These are phyloP conservation scores for Coptodon bakossiorum DNA, from an alignment of 2,113 vertebrate species.

Conservation along the genomic window DNA sequence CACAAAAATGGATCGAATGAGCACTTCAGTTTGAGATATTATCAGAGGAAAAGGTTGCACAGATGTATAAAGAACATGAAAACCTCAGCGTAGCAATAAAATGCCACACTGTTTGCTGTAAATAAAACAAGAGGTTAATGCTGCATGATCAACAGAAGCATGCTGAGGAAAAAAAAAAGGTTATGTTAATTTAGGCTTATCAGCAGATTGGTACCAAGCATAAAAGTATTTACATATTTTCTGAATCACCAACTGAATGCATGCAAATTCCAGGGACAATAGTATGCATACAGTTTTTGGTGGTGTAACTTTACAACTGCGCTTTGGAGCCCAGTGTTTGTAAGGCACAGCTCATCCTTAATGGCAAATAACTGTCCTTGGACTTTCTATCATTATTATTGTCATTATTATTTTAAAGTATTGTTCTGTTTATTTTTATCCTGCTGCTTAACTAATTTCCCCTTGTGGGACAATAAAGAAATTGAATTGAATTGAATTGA, in stretches of 20 bases:
- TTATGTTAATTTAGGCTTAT: background rate
- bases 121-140: background rate
- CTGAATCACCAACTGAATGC: background rate
- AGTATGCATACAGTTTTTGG: background rate
- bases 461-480: too few relatives aligned
- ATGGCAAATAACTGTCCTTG: too few relatives aligned
- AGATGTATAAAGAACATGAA: background rate
- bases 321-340: background rate
- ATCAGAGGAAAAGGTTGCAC: background rate
- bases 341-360: accelerated
- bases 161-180: background rate
- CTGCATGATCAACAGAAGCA: background rate
- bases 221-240: background rate
- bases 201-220: background rate
- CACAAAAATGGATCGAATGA: background rate
- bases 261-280: background rate
- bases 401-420: too few relatives aligned
- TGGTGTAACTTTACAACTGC: background rate
- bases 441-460: too few relatives aligned
- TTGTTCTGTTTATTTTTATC: too few relatives aligned
- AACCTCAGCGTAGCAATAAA: background rate
- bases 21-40: background rate
- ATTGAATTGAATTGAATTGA: background rate
- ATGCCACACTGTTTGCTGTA: background rate
- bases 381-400: too few relatives aligned